phyloP scores from a whole-genome alignment of 1,140 invertebrate species.

The Microplitis mediator region DNA sequence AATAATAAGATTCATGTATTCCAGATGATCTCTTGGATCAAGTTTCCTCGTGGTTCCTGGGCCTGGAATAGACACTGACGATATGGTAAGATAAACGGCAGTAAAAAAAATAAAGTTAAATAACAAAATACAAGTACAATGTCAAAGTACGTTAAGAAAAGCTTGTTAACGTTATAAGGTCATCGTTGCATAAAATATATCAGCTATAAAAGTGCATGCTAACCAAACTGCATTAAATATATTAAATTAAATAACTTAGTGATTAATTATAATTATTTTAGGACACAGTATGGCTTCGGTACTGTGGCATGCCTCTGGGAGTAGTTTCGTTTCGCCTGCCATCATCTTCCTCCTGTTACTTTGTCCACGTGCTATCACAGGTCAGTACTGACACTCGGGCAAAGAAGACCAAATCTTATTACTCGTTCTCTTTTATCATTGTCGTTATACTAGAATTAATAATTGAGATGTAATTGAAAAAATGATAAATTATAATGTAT shows the following conservation, averaged over 20 bases:
- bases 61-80: slow-evolving; percentile 62
- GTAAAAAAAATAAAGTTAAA: background rate
- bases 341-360: slow-evolving; percentile 72
- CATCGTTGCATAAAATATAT: slow-evolving; percentile 8
- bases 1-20: slow-evolving; percentile 33
- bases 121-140: background rate
- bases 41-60: slow-evolving; percentile 52
- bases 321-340: slow-evolving; percentile 68
- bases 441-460: background rate
- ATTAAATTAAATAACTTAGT: background rate
- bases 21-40: slow-evolving; percentile 55
- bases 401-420: background rate
- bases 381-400: slow-evolving; percentile 46
- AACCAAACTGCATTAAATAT: background rate
- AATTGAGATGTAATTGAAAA: background rate
- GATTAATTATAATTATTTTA: slow-evolving; percentile 45
- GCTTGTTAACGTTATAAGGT: background rate
- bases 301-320: slow-evolving; percentile 79
- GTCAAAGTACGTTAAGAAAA: too few relatives aligned
- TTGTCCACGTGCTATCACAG: slow-evolving; percentile 69
- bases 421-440: background rate
- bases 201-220: background rate
- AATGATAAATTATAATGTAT: slow-evolving; percentile 39
- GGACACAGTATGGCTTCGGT: slow-evolving; percentile 83
- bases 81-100: slow-evolving; percentile 57